Evolutionary conservation across 2,888 invertebrate species (phyloP), one percentile per base, ranked within the genome.

Genomic region (Scaptomyza tumidula): DNA sequence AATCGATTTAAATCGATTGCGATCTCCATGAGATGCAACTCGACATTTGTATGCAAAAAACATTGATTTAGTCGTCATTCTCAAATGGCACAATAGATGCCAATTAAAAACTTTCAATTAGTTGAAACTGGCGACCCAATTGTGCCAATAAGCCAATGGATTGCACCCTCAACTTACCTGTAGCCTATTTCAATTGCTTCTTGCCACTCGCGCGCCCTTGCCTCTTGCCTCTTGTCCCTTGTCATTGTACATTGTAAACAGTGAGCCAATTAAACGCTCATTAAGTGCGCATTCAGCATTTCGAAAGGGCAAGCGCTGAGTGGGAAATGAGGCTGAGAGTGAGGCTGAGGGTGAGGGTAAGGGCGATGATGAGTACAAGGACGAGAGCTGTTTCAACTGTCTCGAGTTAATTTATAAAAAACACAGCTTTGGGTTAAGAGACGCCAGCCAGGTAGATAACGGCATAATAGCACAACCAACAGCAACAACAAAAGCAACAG

Each of bases 231-330:
- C 35, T 29, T 29, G 0, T 39, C 56, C 19, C 33, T 14, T 56
- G 27, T n/a, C 33, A 4, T 46, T 60, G 74, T 83, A 80, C 71
- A 78, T 77, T 77, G 85, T 85, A 82, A 82, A 82, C 82, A 82
- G 75, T 64, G 83, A 79, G 82, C 82, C 82, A 82, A 82, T 82
- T 82, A 82, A 86, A 86, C 82, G 86, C 82, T 82, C 82, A 82
- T 82, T 86, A 86, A 83, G 83, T 86, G 83, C 83, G 80, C 82
- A 82, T 75, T 75, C 75, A 59, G 53, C 56, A 49, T 66, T 56
- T 29, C 59, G 45, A 66, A 54, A 41, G 61, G 65, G 74, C 50
- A 50, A 43, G 33, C 16, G 46, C 31, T 52, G 63, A 68, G 54
- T 60, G 64, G 31, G 35, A 37, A 53, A 45, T n/a, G 16, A 3